A percentile compares a stretch with the other conserved stretches of the same genome.
phyloP scores from a whole-genome alignment of 1,140 invertebrate genomes.

The Whitmania pigra region DNA sequence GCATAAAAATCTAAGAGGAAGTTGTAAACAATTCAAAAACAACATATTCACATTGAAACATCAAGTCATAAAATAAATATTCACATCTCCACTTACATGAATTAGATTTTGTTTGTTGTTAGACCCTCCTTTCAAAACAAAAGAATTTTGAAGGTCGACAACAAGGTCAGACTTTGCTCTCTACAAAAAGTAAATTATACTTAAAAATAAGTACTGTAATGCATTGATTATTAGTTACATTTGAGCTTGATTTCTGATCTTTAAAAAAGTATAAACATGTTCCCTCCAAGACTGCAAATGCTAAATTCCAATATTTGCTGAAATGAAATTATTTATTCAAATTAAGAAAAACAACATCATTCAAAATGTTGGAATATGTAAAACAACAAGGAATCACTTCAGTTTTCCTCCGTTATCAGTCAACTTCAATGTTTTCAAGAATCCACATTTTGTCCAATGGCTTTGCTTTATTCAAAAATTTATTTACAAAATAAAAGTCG shows the following conservation, averaged over 20 bases:
- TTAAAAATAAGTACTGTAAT: too few relatives aligned
- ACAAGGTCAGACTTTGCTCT: too few relatives aligned
- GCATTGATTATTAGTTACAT: not conserved
- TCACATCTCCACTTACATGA: not conserved
- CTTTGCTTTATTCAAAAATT: too few relatives aligned
- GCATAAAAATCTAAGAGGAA: too few relatives aligned
- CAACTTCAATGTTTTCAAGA: not conserved
- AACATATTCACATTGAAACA: too few relatives aligned
- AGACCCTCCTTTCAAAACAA: not conserved
- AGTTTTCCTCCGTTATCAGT: slow-evolving; percentile 1
- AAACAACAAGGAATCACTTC: slow-evolving; percentile 1
- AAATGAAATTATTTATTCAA: not conserved
- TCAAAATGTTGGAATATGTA: not conserved
- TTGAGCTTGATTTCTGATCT: slow-evolving; percentile 2
- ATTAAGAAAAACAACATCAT: not conserved
- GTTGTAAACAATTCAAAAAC: too few relatives aligned
- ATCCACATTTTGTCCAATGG: not conserved
- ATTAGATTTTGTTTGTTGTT: slow-evolving; percentile 8
- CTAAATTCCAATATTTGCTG: slow-evolving; percentile 1
- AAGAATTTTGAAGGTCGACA: slow-evolving; percentile 3
- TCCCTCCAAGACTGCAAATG: not conserved
- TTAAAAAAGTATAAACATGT: not conserved
- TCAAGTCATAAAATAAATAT: too few relatives aligned
- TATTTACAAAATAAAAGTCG: too few relatives aligned
- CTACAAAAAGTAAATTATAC: too few relatives aligned